Percentiles rank a stretch among this genome's conserved stretches.
Evolutionary conservation across 2,113 vertebrate genomes (phyloP).

Genomic region (Pteruthius melanotis): DNA sequence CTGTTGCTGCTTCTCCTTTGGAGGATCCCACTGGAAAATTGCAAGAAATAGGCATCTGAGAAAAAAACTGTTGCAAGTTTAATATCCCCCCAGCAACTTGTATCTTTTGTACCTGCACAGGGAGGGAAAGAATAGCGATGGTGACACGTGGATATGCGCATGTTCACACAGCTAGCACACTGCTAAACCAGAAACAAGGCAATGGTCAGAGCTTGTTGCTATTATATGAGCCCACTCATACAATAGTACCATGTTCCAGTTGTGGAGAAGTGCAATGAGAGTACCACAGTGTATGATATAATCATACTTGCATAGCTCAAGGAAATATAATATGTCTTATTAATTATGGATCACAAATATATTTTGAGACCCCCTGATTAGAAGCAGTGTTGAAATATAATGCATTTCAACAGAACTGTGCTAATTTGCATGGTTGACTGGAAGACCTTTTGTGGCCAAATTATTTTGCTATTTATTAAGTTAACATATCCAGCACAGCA

Average conservation of each 20-base stretch:
- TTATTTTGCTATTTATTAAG: constrained; percentile 18
- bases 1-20: not conserved
- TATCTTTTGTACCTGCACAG: not conserved
- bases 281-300: not conserved
- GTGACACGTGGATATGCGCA: no score
- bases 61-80: not conserved
- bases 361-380: constrained; percentile 6
- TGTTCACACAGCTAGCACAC: not conserved
- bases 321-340: not conserved
- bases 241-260: not conserved
- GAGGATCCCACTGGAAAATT: not conserved
- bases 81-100: not conserved
- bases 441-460: not conserved
- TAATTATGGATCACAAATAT: not conserved
- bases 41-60: not conserved
- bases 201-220: not conserved
- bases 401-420: not conserved
- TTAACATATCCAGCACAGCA: not conserved
- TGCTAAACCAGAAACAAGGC: not conserved
- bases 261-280: not conserved
- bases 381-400: not conserved
- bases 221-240: not conserved
- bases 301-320: not conserved
- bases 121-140: not conserved
- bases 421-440: not conserved